These are phyloP conservation scores for Pangasius krempfi DNA, from an alignment of 2,797 vertebrate species.

Conservation along the genomic window DNA sequence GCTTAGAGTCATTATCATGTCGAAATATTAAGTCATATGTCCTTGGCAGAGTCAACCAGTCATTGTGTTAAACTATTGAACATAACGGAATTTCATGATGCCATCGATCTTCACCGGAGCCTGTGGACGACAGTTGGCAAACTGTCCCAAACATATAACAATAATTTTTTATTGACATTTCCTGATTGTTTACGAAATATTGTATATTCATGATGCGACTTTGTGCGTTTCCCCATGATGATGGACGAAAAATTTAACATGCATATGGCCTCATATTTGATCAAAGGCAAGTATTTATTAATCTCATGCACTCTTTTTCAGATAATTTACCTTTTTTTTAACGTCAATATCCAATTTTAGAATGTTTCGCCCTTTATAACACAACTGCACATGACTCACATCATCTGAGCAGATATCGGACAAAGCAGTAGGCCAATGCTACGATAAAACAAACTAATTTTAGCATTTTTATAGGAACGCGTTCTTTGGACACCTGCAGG, in stretches of 20 bases:
- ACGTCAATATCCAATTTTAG: background rate
- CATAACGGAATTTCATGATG: background rate
- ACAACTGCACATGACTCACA: background rate
- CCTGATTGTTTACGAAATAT: no score
- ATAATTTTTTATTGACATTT: background rate
- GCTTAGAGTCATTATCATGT: background rate
- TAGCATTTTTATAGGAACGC: background rate
- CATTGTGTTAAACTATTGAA: background rate
- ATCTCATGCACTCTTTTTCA: background rate
- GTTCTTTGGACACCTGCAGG: background rate
- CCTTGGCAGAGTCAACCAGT: background rate
- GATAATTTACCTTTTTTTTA: background rate
- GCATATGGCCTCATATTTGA: background rate
- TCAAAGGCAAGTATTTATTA: background rate
- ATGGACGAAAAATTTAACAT: background rate
- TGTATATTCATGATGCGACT: no score
- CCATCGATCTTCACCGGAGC: background rate
- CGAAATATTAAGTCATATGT: background rate
- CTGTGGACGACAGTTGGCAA: background rate
- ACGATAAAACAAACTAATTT: background rate
- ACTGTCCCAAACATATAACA: background rate
- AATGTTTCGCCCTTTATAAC: background rate
- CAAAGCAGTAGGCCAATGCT: background rate
- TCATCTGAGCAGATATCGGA: background rate
- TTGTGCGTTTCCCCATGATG: background rate